phyloP scores from a whole-genome alignment of 2,888 invertebrate genomes.

The Phyto melanocephala region DNA sequence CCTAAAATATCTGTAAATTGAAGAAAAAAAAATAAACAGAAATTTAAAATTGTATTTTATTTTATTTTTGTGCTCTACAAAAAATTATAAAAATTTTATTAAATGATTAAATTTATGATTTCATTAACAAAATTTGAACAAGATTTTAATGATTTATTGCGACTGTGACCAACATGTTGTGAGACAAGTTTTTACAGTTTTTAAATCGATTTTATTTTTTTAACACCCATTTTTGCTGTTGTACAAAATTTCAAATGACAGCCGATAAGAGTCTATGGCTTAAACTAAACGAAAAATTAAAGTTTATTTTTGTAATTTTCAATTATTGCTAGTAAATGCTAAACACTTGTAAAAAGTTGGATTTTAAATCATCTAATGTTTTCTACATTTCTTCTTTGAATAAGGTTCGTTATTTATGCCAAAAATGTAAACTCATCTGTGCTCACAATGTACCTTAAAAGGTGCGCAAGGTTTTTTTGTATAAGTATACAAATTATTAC shows the following conservation, averaged over 20 bases:
- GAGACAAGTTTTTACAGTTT: slow-evolving; percentile 15
- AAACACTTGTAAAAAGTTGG: no score
- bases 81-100: background rate
- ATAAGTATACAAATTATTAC: no score
- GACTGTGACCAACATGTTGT: background rate
- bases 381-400: no score
- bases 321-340: no score
- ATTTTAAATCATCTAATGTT: no score
- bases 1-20: slow-evolving; percentile 11
- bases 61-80: no score
- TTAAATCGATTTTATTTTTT: slow-evolving; percentile 8
- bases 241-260: slow-evolving; percentile 14
- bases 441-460: no score
- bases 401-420: no score
- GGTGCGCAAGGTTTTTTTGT: no score
- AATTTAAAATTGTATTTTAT: no score
- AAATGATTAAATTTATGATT: slow-evolving; percentile 16
- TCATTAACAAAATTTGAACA: slow-evolving; percentile 8
- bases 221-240: background rate
- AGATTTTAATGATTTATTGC: slow-evolving; percentile 15
- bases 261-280: background rate
- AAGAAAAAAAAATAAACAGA: slow-evolving; percentile 10
- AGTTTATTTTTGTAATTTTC: no score
- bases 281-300: background rate
- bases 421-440: no score